Evolutionary conservation across 1,140 invertebrate species (phyloP).

Genomic region (Eupeodes corollae): DNA sequence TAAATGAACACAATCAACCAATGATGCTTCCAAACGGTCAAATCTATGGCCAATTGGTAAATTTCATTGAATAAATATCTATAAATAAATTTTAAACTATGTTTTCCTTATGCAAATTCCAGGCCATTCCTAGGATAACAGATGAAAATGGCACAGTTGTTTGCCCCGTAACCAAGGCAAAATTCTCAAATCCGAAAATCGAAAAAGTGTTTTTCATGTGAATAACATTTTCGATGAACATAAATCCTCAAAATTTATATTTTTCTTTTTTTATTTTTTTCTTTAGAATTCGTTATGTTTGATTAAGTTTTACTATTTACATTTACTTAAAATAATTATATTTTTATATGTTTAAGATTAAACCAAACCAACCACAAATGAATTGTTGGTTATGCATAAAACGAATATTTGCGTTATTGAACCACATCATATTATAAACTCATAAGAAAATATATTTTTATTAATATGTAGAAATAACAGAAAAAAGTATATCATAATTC

Average conservation of each 20-base stretch:
- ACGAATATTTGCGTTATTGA: too few species aligned
- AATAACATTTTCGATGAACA: conserved; percentile 3
- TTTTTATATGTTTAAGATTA: too few species aligned
- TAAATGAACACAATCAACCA: conserved; percentile 96
- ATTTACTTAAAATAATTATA: too few species aligned
- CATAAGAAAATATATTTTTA: too few species aligned
- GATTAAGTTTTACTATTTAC: too few species aligned
- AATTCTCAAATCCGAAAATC: conserved; percentile 76
- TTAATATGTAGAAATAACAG: too few species aligned
- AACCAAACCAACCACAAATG: too few species aligned
- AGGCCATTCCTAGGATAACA: conserved; percentile 70
- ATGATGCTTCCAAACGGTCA: conserved; percentile 97
- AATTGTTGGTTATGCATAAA: too few species aligned
- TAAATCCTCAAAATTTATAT: conserved; percentile 2
- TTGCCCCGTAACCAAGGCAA: conserved; percentile 85
- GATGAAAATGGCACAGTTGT: conserved; percentile 77
- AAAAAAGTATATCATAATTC: too few species aligned
- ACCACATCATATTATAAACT: too few species aligned
- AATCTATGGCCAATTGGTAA: conserved; percentile 91
- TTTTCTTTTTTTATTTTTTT: too few species aligned
- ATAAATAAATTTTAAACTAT: conserved; percentile 13
- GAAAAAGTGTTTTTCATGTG: conserved; percentile 96
- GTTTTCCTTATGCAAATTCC: conserved; percentile 43
- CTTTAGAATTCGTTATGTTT: too few species aligned
- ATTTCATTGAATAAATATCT: conserved; percentile 6